Evolutionary conservation across 2,113 vertebrate genomes (phyloP), one percentile per base, ranked within the genome.

Genomic region (Spheniscus mendiculus): DNA sequence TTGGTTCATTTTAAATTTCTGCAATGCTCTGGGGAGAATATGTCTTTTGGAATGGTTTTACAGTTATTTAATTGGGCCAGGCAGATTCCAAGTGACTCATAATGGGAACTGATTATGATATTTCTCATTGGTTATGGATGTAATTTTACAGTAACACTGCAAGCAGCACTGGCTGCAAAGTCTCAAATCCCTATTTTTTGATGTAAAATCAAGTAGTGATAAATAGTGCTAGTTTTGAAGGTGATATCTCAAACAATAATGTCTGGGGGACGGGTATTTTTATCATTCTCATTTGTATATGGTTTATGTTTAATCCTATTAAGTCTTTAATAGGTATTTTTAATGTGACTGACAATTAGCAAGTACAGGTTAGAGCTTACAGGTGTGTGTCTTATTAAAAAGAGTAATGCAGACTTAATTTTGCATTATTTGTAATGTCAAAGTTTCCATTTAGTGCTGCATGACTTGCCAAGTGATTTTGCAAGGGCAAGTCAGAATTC

Each of bases 21-120:
- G 47, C 38, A 86, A 4, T 77, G 38, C 73, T 94, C 80, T 88
- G 29, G 70, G 61, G 44, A 88, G 16, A 93, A 52, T 25, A 77
- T 58, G 72, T 80, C 67, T 87, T 61, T 95, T 36, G 42, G 23
- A 67, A 86, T 13, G 12, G 30, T 34, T 38, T 71, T 61, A 47
- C 66, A 82, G 58, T 88, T 73, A 91, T 82, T 93, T 94, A 97
- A 92, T 82, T 95, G 81, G 44, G 22, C n/a, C 34, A 85, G 47
- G 14, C 38, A 89, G 44, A 73, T 85, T 86, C 15, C 45, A 84
- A 40, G 25, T 79, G 38, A 77, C 55, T 96, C 1, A 0, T 65
- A 84, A 10, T 38, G 73, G 78, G 45, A 84, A 40, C 26, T 83
- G 45, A 86, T 96, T 83, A 78, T 76, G n/a, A 59, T 80, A 89